Evolutionary conservation across 1,140 invertebrate species (phyloP), one percentile per base, ranked within the genome.

Genomic region (Drosophila nasuta): DNA sequence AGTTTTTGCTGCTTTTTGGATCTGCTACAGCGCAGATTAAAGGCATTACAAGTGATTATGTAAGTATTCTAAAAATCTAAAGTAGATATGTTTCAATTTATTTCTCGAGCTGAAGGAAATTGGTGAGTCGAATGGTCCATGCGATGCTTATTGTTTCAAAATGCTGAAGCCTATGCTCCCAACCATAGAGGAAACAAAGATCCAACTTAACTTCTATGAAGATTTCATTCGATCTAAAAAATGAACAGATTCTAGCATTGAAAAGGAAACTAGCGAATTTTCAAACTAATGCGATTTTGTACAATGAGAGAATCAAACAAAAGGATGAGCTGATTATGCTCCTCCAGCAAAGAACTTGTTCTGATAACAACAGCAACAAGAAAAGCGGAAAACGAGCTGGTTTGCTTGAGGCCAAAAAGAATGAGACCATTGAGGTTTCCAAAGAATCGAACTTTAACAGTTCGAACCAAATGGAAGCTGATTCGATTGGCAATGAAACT

Each of bases 181-280:
- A 0, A 11, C n/a, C 0, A 8, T 5, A 33, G 30, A 2, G n/a
- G 1, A 49, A 38, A 41, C 5, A 6, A 15, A 13, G 1, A 10
- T 33, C 0, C 11, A 38, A 2, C 25, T 67, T 25, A 11, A 67
- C 33, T 25, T 6, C 7, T 49, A 7, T 28, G 52, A 57, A 1
- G 8, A 6, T 3, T 1, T 30, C 0, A 15, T 48, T 2, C 6
- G 1, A 7, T 15, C 33, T 2, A 58, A 17, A 17, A 13, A 15
- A 59, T 17, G 45, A 51, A 15, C 5, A 51, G 33, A 51, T 69
- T 20, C 5, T 1, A 3, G n/a, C 52, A 30, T 5, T 69, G 10
- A 3, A 51, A 7, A 4, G 60, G 5, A 11, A 41, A 13, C 3
- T 69, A 2, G 4, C 1, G 5, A 7, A 1, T 5, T 11, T 20